Percentiles rank a stretch among this genome's conserved stretches.
Evolutionary conservation across 2,797 vertebrate genomes (phyloP).

Genomic region (Melanotaenia parkinsoni): DNA sequence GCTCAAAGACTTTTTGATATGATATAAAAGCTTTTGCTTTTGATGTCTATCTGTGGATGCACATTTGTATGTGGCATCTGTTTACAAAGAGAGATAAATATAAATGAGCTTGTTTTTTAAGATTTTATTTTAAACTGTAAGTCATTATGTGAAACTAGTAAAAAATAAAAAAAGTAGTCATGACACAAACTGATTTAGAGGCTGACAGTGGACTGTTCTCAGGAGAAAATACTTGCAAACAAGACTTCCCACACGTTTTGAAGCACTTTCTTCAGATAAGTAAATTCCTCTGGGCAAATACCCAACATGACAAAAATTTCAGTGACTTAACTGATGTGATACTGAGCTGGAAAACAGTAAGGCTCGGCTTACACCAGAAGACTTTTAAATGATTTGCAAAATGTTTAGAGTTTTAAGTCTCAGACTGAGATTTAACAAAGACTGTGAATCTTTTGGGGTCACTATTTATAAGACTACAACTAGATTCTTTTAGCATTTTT

Average conservation of each 20-base stretch:
- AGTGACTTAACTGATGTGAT: conserved; percentile 49
- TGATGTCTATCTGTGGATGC: conserved; percentile 12
- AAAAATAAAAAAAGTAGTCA: background rate
- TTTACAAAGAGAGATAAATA: background rate
- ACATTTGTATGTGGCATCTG: background rate
- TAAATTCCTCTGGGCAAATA: conserved; percentile 31
- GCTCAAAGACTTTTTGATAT: conserved; percentile 41
- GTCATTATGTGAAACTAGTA: background rate
- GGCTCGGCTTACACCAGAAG: background rate
- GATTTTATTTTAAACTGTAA: background rate
- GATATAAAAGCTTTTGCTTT: conserved; percentile 22
- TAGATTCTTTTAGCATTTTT: no score
- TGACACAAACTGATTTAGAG: background rate
- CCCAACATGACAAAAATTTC: conserved; percentile 44
- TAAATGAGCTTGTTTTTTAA: conserved; percentile 1
- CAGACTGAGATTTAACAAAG: no score
- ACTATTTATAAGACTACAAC: no score
- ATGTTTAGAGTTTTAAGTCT: no score
- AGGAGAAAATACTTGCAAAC: background rate
- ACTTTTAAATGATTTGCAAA: no score
- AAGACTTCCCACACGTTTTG: conserved; percentile 15
- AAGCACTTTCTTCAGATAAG: conserved; percentile 17
- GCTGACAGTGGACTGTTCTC: background rate
- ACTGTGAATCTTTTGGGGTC: no score
- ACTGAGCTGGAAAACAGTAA: conserved; percentile 41